Evolutionary conservation across 2,113 vertebrate species (phyloP).

Genomic region (Sprattus sprattus): DNA sequence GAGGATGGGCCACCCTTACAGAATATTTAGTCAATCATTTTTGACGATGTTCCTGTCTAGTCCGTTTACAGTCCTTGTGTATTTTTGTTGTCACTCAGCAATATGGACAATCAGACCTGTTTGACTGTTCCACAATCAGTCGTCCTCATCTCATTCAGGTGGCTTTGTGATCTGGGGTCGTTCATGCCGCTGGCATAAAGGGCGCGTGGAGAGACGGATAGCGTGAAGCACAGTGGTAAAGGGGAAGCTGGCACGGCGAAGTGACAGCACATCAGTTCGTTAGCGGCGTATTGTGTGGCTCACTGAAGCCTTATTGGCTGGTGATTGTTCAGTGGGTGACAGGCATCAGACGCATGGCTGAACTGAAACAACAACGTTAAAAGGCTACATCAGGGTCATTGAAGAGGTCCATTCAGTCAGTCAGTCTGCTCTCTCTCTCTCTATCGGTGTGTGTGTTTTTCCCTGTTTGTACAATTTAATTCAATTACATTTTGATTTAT

Average conservation of each 20-base stretch:
- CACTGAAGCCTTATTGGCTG: constrained; percentile 29
- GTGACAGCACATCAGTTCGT: constrained; percentile 49
- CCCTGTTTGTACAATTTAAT: background rate
- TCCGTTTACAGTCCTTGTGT: background rate
- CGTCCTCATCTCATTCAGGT: background rate
- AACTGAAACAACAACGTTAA: constrained; percentile 51
- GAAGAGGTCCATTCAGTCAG: constrained; percentile 44
- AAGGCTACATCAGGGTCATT: constrained; percentile 24
- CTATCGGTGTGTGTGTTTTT: background rate
- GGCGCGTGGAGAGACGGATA: constrained; percentile 15
- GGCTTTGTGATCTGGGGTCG: background rate
- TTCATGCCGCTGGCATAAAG: background rate
- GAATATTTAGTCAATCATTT: background rate
- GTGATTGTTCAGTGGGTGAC: constrained; percentile 50
- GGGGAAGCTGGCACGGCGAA: background rate
- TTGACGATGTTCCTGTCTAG: background rate
- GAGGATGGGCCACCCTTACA: background rate
- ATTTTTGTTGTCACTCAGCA: background rate
- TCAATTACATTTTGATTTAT: too few relatives aligned
- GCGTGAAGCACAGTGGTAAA: background rate
- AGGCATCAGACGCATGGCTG: constrained; percentile 53
- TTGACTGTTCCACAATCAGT: background rate
- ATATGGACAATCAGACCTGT: background rate
- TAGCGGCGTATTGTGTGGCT: constrained; percentile 40
- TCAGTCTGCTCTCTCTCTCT: constrained; percentile 9